phyloP scores from a whole-genome alignment of 1,140 invertebrate genomes.

The Zaprionus nigranus region DNA sequence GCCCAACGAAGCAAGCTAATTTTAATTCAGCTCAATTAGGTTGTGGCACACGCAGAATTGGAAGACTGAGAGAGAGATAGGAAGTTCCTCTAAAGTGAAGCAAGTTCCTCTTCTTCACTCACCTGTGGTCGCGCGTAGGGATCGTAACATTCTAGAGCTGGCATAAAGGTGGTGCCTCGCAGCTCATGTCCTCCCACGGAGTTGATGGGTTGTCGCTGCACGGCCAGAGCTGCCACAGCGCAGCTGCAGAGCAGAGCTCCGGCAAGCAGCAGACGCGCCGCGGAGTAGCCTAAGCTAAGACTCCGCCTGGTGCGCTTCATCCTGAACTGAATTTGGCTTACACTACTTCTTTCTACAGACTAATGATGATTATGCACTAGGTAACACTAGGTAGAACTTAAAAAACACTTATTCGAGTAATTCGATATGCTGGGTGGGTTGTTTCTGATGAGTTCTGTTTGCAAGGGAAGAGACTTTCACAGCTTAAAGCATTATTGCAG shows the following conservation, averaged over 20 bases:
- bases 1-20: conserved; percentile 18
- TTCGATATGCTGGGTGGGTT: conserved; percentile 31
- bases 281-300: conserved; percentile 57
- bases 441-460: conserved; percentile 17
- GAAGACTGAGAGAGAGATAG: background rate
- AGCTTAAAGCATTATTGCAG: conserved; percentile 62
- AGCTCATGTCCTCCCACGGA: conserved; percentile 68
- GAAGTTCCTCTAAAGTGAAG: background rate
- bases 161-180: conserved; percentile 73
- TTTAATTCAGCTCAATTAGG: conserved; percentile 59
- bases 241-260: conserved; percentile 57
- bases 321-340: conserved; percentile 7
- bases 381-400: conserved; percentile 9
- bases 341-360: conserved; percentile 27
- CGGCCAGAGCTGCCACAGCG: conserved; percentile 21
- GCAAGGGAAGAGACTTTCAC: conserved; percentile 12
- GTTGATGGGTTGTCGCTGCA: conserved; percentile 62
- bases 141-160: conserved; percentile 84
- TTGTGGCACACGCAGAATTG: conserved; percentile 24
- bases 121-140: conserved; percentile 81
- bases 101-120: conserved; percentile 15
- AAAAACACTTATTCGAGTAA: conserved; percentile 20
- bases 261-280: conserved; percentile 55
- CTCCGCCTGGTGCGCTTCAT: conserved; percentile 80
- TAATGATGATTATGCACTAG: conserved; percentile 33